A percentile compares a stretch with the other conserved stretches of the same genome.
phyloP scores from a whole-genome alignment of 2,113 vertebrate genomes.

The Petrocephalus microphthalmus region DNA sequence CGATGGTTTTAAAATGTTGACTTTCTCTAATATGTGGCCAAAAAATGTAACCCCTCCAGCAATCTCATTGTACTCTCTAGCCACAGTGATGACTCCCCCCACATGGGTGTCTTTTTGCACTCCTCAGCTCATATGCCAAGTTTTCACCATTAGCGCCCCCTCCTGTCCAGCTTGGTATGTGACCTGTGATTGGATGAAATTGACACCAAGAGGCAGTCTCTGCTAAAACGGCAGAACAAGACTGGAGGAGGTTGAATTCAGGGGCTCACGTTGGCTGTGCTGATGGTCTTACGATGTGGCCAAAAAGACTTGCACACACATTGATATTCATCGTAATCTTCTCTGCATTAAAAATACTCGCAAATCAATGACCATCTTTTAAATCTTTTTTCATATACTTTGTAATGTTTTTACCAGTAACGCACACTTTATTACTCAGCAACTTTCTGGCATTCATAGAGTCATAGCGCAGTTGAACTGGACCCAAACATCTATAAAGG shows the following conservation, averaged over 20 bases:
- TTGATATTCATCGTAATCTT: neutral
- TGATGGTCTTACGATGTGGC: neutral
- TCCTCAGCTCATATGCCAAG: neutral
- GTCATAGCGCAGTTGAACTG: neutral
- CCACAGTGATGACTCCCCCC: neutral
- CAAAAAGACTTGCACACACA: neutral
- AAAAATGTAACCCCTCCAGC: neutral
- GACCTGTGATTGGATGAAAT: neutral
- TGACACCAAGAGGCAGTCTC: neutral
- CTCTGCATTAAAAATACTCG: neutral
- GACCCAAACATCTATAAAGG: neutral
- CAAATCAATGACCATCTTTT: neutral
- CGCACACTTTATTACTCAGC: neutral
- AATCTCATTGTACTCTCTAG: neutral
- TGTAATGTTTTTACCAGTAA: neutral
- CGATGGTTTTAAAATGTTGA: neutral
- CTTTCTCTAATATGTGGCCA: neutral
- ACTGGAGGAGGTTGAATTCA: neutral
- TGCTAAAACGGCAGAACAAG: neutral
- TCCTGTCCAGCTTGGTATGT: neutral
- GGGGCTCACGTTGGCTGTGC: neutral
- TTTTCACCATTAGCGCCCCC: neutral
- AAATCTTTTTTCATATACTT: too few species aligned
- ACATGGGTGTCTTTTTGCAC: neutral
- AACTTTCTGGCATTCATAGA: neutral